Conservation (phyloP, 2,797 vertebrate species). For the Halcyon smyrnensis region DNA sequence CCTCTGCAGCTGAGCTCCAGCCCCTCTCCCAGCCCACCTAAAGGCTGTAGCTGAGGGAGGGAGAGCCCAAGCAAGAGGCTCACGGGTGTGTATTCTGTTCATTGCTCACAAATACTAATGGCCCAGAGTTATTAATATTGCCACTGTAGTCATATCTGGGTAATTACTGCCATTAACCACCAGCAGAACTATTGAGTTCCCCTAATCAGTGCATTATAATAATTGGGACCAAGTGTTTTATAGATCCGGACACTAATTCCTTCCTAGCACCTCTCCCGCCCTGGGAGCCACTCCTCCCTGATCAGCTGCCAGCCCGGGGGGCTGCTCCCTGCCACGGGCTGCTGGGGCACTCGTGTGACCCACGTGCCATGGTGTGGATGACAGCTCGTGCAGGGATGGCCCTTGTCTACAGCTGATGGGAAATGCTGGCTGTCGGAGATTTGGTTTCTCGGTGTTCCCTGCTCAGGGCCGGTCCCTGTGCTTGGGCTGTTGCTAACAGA, state of each 20-base stretch:
- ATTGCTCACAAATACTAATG: slow-evolving; percentile 73
- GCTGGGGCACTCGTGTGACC: not conserved
- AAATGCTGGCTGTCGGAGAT: not conserved
- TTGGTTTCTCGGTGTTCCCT: accelerated
- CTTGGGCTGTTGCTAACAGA: not conserved
- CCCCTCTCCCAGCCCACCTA: not conserved
- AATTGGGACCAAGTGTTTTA: slow-evolving; percentile 76
- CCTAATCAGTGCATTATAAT: slow-evolving; percentile 73
- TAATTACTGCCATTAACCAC: slow-evolving; percentile 73
- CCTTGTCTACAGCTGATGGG: accelerated
- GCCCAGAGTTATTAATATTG: slow-evolving; percentile 72
- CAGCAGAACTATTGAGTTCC: slow-evolving; percentile 72
- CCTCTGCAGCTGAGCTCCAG: not conserved
- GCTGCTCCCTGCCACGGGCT: not conserved
- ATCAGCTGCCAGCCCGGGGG: not conserved
- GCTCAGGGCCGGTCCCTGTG: not conserved
- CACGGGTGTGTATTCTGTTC: slow-evolving; percentile 39
- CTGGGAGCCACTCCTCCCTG: not conserved
- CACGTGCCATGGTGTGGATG: accelerated
- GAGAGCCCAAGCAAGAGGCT: not conserved
- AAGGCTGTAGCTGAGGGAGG: not conserved
- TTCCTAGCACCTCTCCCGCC: slow-evolving; percentile 42
- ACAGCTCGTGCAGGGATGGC: not conserved
- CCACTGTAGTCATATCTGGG: slow-evolving; percentile 66
- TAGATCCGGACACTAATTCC: slow-evolving; percentile 65